Evolutionary conservation across 1,140 invertebrate species (phyloP).

Genomic region (Agraylea sexmaculata): DNA sequence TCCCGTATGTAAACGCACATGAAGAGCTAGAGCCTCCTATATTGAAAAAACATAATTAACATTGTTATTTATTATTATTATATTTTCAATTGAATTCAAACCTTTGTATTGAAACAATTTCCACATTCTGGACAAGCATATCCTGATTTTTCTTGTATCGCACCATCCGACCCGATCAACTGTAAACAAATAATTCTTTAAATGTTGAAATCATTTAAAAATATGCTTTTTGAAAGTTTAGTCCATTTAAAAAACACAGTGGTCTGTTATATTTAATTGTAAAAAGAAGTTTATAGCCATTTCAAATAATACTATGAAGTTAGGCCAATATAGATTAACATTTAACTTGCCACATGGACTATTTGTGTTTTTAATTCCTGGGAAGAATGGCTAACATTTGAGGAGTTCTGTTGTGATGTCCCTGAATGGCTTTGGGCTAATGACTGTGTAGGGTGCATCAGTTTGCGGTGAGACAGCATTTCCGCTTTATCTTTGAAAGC

Average conservation of each 20-base stretch:
- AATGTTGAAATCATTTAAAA: constrained; percentile 2
- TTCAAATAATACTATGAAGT: background rate
- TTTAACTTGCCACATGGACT: background rate
- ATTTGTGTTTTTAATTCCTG: no score
- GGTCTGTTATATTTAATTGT: background rate
- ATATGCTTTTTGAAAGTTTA: constrained; percentile 1
- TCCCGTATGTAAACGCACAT: constrained; percentile 69
- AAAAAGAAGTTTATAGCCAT: background rate
- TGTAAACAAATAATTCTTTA: constrained; percentile 16
- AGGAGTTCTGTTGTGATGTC: constrained; percentile 36
- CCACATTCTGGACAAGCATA: constrained; percentile 38
- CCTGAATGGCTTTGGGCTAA: constrained; percentile 24
- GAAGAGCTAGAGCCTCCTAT: constrained; percentile 63
- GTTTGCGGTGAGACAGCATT: constrained; percentile 55
- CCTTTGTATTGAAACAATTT: constrained; percentile 39
- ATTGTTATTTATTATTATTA: background rate
- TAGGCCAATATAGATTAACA: background rate
- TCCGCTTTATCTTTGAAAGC: constrained; percentile 60
- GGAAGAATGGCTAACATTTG: no score
- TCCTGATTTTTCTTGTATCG: constrained; percentile 32
- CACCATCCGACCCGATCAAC: constrained; percentile 36
- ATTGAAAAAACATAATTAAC: constrained; percentile 41
- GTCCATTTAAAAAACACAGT: background rate
- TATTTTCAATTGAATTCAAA: constrained; percentile 15
- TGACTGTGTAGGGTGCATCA: constrained; percentile 47